phyloP scores from a whole-genome alignment of 2,113 vertebrate species.

The Columbina picui region DNA sequence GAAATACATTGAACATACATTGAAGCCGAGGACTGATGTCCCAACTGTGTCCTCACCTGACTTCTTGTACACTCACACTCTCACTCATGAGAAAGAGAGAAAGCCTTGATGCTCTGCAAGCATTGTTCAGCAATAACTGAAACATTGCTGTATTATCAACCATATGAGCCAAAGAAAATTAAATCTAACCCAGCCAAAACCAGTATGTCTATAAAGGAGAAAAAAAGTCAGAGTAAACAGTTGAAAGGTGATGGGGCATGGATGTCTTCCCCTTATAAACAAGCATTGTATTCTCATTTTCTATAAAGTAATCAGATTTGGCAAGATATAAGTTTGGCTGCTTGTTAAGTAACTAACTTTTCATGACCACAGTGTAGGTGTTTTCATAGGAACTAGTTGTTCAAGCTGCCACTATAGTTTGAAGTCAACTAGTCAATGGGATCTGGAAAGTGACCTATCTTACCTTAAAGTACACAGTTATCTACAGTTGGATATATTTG shows the following conservation, averaged over 20 bases:
- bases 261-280: not conserved
- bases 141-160: not conserved
- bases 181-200: not conserved
- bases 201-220: not conserved
- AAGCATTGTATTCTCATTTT: not conserved
- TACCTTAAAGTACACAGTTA: not conserved
- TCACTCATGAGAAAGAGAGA: too few relatives aligned
- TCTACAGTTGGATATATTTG: not conserved
- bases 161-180: not conserved
- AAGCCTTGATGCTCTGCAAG: not conserved
- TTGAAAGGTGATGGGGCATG: not conserved
- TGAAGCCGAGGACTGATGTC: not conserved
- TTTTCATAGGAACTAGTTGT: not conserved
- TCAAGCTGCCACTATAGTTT: not conserved
- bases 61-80: not conserved
- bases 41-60: too few relatives aligned
- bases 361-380: too few relatives aligned
- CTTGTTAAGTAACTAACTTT: not conserved
- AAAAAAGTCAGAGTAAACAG: not conserved
- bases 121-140: not conserved
- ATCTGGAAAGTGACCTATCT: not conserved
- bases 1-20: not conserved
- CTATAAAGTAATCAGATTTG: not conserved
- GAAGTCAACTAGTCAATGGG: not conserved
- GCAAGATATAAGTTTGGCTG: not conserved